Evolutionary conservation across 2,888 invertebrate genomes (phyloP).

Genomic region (Pyrocoelia pectoralis): DNA sequence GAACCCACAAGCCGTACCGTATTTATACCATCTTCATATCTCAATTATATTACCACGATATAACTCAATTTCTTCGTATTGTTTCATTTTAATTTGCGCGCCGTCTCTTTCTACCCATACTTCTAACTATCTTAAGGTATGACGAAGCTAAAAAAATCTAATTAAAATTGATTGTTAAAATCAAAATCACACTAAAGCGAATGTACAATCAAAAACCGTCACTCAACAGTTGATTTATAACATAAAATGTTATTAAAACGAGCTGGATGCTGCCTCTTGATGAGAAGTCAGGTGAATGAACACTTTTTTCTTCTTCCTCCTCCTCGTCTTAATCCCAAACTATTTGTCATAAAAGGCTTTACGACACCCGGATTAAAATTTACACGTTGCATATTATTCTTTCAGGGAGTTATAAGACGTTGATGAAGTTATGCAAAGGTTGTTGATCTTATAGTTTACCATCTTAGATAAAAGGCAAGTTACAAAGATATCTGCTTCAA

Average conservation of each 20-base stretch:
- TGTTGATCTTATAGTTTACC: constrained; percentile 23
- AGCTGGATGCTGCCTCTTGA: constrained; percentile 28
- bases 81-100: constrained; percentile 13
- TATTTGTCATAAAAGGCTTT: constrained; percentile 9
- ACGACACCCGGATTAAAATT: constrained; percentile 2
- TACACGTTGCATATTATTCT: constrained; percentile 2
- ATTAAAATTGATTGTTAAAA: constrained; percentile 35
- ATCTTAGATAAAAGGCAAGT: constrained; percentile 17
- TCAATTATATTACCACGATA: constrained; percentile 50
- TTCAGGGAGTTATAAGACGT: neutral
- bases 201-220: constrained; percentile 40
- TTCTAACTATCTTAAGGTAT: too few species aligned
- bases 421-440: constrained; percentile 34
- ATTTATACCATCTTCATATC: constrained; percentile 53
- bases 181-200: constrained; percentile 25
- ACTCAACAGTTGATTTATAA: constrained; percentile 43
- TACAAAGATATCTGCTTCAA: constrained; percentile 15
- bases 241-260: constrained; percentile 40
- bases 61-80: constrained; percentile 25
- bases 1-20: constrained; percentile 47
- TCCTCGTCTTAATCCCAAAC: neutral
- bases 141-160: constrained; percentile 6
- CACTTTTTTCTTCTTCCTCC: constrained; percentile 19
- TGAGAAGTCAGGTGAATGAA: constrained; percentile 30
- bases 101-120: neutral